These are phyloP conservation scores for Scortum barcoo DNA, from an alignment of 2,113 vertebrate species.

Conservation along the genomic window DNA sequence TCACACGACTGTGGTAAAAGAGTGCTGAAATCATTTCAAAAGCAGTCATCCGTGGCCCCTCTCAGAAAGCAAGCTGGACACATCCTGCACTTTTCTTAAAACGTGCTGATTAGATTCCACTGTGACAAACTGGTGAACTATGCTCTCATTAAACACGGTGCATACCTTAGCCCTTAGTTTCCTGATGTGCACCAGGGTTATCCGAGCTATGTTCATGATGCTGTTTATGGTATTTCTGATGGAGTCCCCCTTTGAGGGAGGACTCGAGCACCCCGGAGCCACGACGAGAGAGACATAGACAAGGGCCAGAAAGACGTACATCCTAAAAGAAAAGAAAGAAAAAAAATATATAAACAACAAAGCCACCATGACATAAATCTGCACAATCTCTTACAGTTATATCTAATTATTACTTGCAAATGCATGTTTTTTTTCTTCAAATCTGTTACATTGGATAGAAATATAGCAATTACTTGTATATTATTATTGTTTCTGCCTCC, in stretches of 20 bases:
- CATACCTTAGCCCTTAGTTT: slow-evolving; percentile 39
- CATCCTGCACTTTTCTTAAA: background rate
- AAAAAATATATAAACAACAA: background rate
- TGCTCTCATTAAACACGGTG: background rate
- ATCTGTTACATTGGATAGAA: background rate
- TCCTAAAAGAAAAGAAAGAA: slow-evolving; percentile 34
- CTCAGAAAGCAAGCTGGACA: too few relatives aligned
- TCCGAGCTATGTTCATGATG: slow-evolving; percentile 48
- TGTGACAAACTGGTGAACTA: background rate
- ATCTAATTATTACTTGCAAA: background rate
- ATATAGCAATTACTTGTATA: background rate
- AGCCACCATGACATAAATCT: background rate
- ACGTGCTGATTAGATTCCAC: background rate
- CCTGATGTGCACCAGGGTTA: slow-evolving; percentile 62
- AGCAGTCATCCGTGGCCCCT: too few relatives aligned
- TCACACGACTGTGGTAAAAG: background rate
- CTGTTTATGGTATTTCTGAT: background rate
- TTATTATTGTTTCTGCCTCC: background rate
- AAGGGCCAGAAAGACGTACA: slow-evolving; percentile 39
- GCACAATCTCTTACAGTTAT: background rate
- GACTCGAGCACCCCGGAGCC: slow-evolving; percentile 14
- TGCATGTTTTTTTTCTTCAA: background rate
- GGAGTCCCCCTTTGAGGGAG: background rate
- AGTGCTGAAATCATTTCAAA: background rate
- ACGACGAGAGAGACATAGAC: slow-evolving; percentile 20